These are phyloP conservation scores for Cyphomyrmex costatus DNA, from an alignment of 1,140 invertebrate species.

Conservation along the genomic window DNA sequence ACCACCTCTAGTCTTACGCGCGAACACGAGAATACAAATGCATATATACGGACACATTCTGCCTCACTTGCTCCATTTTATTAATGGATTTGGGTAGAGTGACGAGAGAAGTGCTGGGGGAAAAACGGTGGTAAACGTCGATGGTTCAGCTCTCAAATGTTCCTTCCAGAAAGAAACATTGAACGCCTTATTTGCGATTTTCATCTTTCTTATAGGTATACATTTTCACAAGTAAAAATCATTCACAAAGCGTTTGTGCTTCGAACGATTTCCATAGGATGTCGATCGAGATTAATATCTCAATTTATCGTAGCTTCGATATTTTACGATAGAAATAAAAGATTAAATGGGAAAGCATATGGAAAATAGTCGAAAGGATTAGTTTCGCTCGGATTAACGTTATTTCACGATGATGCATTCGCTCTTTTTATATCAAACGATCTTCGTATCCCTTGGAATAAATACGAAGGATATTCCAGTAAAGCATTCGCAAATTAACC, in stretches of 20 bases:
- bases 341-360: not conserved
- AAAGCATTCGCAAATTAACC: constrained; percentile 46
- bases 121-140: constrained; percentile 46
- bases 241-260: not conserved
- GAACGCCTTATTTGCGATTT: not conserved
- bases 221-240: not conserved
- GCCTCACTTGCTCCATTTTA: constrained; percentile 55
- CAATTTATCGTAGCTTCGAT: constrained; percentile 6
- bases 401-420: not conserved
- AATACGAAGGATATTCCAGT: constrained; percentile 28
- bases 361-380: not conserved
- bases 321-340: not conserved
- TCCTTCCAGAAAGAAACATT: constrained; percentile 5
- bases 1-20: not conserved
- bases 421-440: constrained; percentile 21
- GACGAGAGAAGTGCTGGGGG: not conserved
- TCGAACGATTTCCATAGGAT: not conserved
- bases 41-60: not conserved
- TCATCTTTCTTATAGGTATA: constrained; percentile 5
- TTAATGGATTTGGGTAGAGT: constrained; percentile 50
- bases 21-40: constrained; percentile 8
- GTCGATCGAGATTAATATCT: not conserved
- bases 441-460: constrained; percentile 14
- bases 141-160: constrained; percentile 46
- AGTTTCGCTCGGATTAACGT: not conserved